Evolutionary conservation across 2,113 vertebrate species (phyloP).

Genomic region (Neopipo cinnamomea): DNA sequence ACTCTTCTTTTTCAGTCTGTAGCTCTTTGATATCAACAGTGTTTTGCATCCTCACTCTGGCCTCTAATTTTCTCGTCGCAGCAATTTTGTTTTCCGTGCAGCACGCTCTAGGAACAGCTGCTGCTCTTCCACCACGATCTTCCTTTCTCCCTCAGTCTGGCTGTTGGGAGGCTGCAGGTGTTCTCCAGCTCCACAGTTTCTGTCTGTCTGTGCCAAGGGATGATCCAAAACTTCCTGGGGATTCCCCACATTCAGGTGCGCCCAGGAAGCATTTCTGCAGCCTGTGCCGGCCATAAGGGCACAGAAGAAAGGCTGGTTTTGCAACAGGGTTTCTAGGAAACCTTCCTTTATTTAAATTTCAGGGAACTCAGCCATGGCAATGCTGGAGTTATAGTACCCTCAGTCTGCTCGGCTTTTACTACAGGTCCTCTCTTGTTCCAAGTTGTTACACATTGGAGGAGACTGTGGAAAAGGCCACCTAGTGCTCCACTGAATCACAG

Average conservation of each 20-base stretch:
- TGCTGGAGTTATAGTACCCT: not conserved
- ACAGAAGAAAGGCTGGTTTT: not conserved
- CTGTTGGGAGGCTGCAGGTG: not conserved
- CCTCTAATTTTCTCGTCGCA: not conserved
- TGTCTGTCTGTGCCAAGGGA: not conserved
- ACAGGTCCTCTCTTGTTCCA: not conserved
- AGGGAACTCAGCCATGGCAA: not conserved
- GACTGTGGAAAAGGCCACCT: not conserved
- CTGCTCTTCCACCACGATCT: not conserved
- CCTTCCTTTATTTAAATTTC: not conserved
- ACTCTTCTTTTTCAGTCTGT: not conserved
- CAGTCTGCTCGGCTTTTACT: not conserved
- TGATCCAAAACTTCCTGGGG: not conserved
- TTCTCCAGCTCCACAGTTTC: not conserved
- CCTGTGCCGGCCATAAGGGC: not conserved
- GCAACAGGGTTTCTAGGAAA: not conserved
- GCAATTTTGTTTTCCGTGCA: not conserved
- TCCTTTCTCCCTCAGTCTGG: not conserved
- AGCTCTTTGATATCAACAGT: not conserved
- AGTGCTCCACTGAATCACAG: not conserved
- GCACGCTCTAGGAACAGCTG: not conserved
- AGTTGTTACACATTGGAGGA: not conserved
- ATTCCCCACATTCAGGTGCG: not conserved
- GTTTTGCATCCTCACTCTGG: not conserved
- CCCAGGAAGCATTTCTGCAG: not conserved